Evolutionary conservation across 2,797 vertebrate genomes (phyloP).

Genomic region (Micromesistius poutassou): DNA sequence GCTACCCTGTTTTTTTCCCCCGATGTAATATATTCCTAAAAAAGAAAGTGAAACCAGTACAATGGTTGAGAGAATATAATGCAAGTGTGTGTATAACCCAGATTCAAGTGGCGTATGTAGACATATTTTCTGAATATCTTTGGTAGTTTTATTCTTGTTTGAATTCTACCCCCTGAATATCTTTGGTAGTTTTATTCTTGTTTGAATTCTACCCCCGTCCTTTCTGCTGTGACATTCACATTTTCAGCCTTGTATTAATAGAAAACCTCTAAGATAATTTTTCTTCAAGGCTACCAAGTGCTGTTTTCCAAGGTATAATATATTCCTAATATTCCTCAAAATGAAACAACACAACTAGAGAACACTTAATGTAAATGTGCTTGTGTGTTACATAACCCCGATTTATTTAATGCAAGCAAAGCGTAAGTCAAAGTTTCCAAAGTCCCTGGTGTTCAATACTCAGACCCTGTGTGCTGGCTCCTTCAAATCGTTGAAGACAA

Average conservation of each 20-base stretch:
- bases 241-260: background rate
- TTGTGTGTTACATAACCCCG: background rate
- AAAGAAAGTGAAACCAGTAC: background rate
- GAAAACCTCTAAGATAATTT: background rate
- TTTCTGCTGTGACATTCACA: background rate
- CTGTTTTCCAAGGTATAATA: background rate
- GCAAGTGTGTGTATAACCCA: background rate
- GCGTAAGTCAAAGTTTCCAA: slow-evolving; percentile 17
- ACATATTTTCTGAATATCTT: background rate
- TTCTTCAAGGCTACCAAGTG: background rate
- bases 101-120: background rate
- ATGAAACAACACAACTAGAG: background rate
- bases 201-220: background rate
- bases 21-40: background rate
- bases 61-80: background rate
- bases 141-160: background rate
- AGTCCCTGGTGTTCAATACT: slow-evolving; percentile 26
- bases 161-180: background rate
- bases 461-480: slow-evolving; percentile 38
- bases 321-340: background rate
- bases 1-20: background rate
- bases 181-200: background rate
- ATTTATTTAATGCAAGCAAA: slow-evolving; percentile 7
- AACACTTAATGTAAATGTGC: background rate
- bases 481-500: slow-evolving; percentile 50